Base-by-base conservation (phyloP, 2,797 vertebrate genomes). In the Melanotaenia pygmaea region DNA sequence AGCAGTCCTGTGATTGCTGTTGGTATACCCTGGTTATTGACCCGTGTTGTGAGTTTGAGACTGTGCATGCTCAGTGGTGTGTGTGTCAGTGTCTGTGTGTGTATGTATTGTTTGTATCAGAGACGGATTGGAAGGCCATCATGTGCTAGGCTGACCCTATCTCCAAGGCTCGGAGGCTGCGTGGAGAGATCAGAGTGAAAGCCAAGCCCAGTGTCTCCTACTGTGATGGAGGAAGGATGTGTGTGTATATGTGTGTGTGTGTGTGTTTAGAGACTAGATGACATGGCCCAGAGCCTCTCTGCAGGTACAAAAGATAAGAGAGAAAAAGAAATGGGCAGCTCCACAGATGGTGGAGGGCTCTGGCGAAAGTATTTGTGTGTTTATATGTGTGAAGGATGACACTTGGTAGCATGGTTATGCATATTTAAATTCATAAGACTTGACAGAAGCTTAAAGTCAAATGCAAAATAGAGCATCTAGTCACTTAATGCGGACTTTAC, bases 231-330 rank as follows among this genome's bases (percentile, higher is more conserved):
- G 83, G 87, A 84, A 79, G 66, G 54, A 56, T 83, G 38, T 86
- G 67, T 90, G 53, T 79, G 20, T 74, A 5, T 51, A 32, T 70
- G 50, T 76, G 63, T 74, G 47, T 65, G 62, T 74, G 35, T 80
- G 64, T 85, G 65, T 78, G 65, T 76, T 84, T 82, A 74, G 75
- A 87, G 78, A 83, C 79, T 73, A 82, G 88, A 89, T 93, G 94
- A 91, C 91, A 93, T 92, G 88, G 91, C 90, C 89, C 89, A 91
- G 81, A 92, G 91, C 87, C 87, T 84, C 81, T 90, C 91, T 93
- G 92, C 88, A 90, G 83, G 86, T 90, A 88, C 74, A 91, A 88
- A 85, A 91, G 92, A 94, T 95, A 94, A 94, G 91, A 85, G 72
- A 71, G 87, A 80, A 83, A 82, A 86, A 81, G 85, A 92, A 90